Conservation (phyloP, 2,888 invertebrate genomes). For the Euplexia lucipara region DNA sequence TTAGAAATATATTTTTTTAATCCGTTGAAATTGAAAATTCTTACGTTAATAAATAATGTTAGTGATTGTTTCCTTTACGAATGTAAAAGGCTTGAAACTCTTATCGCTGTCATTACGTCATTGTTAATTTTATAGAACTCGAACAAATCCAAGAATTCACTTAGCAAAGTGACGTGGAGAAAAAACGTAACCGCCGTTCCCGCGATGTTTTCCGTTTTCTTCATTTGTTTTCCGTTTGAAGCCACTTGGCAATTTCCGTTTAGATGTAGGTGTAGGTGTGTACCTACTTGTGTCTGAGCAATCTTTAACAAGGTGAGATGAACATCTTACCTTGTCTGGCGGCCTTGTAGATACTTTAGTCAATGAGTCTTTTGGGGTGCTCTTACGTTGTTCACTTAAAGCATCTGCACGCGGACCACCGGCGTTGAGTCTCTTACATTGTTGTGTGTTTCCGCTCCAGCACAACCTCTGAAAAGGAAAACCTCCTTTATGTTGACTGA, state of each 20-base stretch:
- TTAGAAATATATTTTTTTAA: conserved; percentile 17
- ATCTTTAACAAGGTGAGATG: conserved; percentile 32
- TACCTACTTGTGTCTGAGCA: conserved; percentile 12
- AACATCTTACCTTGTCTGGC: conserved; percentile 25
- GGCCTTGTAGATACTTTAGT: conserved; percentile 33
- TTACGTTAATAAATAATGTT: conserved; percentile 4
- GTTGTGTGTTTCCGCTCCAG: conserved; percentile 17
- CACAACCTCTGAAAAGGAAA: conserved; percentile 8
- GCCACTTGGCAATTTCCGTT: conserved; percentile 34
- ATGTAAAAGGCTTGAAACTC: conserved; percentile 11
- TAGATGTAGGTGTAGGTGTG: conserved; percentile 11
- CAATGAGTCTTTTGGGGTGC: conserved; percentile 33
- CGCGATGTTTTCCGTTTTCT: conserved; percentile 22
- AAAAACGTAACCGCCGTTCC: conserved; percentile 2
- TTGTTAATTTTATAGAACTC: conserved; percentile 14
- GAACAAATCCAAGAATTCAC: conserved; percentile 17
- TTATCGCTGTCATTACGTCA: conserved; percentile 39
- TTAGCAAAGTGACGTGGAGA: neutral
- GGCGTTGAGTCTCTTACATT: conserved; percentile 7
- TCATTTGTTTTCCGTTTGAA: conserved; percentile 25
- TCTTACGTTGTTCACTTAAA: conserved; percentile 13
- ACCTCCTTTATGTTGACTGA: conserved; percentile 12
- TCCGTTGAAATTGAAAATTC: conserved; percentile 12
- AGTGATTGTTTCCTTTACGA: conserved; percentile 36
- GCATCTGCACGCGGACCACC: neutral